Percentiles rank a stretch among this genome's conserved stretches.
These are phyloP conservation scores for Helarctos malayanus DNA, from an alignment of 2,797 vertebrate species.

Conservation along the genomic window DNA sequence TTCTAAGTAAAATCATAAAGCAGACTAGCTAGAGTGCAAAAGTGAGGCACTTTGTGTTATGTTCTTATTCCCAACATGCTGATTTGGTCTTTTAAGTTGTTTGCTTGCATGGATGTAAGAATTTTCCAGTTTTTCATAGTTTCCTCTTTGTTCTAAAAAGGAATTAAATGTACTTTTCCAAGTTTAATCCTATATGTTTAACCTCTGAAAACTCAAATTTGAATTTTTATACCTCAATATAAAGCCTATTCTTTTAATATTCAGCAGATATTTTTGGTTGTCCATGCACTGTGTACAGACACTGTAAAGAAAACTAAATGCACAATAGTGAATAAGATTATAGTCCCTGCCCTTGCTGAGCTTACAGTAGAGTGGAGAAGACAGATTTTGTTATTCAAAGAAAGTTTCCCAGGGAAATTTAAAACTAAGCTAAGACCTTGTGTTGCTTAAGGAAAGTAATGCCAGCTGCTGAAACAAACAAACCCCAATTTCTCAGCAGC, in stretches of 20 bases:
- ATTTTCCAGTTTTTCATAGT: conserved; percentile 37
- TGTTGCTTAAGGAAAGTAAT: not conserved
- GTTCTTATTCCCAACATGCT: conserved; percentile 20
- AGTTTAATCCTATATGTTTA: conserved; percentile 43
- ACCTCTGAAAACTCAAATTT: conserved; percentile 47
- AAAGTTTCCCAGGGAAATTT: conserved; percentile 20
- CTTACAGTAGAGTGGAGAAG: not conserved
- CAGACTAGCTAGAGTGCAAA: not conserved
- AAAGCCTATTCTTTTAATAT: conserved; percentile 16
- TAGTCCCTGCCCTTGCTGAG: not conserved
- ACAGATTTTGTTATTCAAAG: conserved; percentile 31
- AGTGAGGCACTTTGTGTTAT: conserved; percentile 20
- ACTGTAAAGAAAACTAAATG: conserved; percentile 43
- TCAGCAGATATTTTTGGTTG: not conserved
- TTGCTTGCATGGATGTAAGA: conserved; percentile 23
- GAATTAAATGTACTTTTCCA: conserved; percentile 31
- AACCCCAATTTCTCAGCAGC: not conserved
- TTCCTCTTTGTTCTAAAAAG: not conserved
- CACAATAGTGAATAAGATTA: not conserved
- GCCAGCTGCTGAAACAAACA: conserved; percentile 22
- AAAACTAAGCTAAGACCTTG: not conserved
- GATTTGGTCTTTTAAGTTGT: conserved; percentile 59
- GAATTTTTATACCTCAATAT: conserved; percentile 52
- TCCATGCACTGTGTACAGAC: not conserved
- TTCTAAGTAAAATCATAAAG: conserved; percentile 51